Conservation (phyloP, 2,113 vertebrate genomes). For the Amblyornis subalaris region DNA sequence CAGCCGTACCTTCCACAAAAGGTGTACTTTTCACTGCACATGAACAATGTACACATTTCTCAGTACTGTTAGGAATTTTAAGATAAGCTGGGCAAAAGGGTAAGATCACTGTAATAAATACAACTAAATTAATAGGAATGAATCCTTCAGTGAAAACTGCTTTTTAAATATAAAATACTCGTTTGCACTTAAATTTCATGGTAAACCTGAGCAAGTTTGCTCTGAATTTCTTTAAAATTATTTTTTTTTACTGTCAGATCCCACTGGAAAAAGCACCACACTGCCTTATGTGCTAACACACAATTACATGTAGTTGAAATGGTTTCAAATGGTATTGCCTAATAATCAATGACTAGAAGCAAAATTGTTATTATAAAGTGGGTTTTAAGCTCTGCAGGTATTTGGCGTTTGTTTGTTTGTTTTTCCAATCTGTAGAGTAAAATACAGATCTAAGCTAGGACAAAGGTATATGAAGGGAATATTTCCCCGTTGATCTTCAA, state of each 20-base stretch:
- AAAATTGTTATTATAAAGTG: neutral
- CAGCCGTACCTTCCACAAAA: neutral
- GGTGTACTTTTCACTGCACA: neutral
- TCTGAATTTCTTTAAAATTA: neutral
- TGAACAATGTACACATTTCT: neutral
- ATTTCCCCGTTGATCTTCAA: neutral
- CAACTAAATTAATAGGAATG: neutral
- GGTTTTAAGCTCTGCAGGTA: neutral
- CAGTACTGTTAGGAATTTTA: neutral
- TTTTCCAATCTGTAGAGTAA: neutral
- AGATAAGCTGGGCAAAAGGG: neutral
- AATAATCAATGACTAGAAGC: neutral
- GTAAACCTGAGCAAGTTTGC: neutral
- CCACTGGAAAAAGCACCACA: neutral
- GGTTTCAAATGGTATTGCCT: neutral
- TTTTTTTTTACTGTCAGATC: neutral
- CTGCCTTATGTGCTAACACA: neutral
- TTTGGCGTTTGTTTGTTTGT: neutral
- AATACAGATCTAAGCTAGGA: neutral
- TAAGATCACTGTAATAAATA: neutral
- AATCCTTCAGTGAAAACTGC: neutral
- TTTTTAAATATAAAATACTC: neutral
- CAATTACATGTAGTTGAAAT: neutral
- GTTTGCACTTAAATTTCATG: neutral
- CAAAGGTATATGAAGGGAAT: neutral